A percentile compares a stretch with the other conserved stretches of the same genome.
phyloP scores from a whole-genome alignment of 92 coral and sea anemone species.

The Siderastrea radians region DNA sequence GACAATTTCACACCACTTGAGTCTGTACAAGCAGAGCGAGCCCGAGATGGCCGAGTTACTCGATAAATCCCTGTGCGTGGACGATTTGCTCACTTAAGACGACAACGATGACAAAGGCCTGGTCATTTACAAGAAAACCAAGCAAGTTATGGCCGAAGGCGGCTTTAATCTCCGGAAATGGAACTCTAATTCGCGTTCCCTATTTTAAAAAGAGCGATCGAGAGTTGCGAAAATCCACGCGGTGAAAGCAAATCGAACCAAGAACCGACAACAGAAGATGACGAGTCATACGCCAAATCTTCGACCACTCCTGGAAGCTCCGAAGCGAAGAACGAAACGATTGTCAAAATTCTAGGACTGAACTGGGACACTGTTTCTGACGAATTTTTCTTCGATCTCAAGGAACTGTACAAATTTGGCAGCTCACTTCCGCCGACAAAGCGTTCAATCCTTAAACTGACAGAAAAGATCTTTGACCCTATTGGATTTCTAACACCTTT shows the following conservation, averaged over 20 bases:
- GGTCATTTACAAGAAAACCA: slow-evolving; percentile 40
- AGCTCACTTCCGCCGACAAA: no score
- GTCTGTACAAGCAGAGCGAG: slow-evolving; percentile 51
- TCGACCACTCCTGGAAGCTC: slow-evolving; percentile 45
- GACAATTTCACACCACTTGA: slow-evolving; percentile 56
- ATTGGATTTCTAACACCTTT: slow-evolving; percentile 53
- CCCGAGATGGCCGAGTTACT: slow-evolving; percentile 57
- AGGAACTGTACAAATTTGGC: no score
- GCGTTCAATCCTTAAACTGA: no score
- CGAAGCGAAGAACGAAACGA: background rate
- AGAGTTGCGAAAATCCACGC: slow-evolving; percentile 6
- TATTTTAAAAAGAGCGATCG: slow-evolving; percentile 25
- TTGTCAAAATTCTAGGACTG: slow-evolving; percentile 32
- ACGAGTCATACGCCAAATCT: slow-evolving; percentile 53
- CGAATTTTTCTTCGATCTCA: no score
- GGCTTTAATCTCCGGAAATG: slow-evolving; percentile 79
- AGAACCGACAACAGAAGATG: slow-evolving; percentile 39
- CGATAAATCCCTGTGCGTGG: slow-evolving; percentile 53
- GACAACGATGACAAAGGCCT: slow-evolving; percentile 45
- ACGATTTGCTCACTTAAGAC: slow-evolving; percentile 61
- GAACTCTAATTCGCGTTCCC: slow-evolving; percentile 53
- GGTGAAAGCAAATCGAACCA: slow-evolving; percentile 7
- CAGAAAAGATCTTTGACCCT: no score
- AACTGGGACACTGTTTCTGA: slow-evolving; percentile 74
- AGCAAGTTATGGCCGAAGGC: slow-evolving; percentile 42